Evolutionary conservation across 2,797 vertebrate species (phyloP).

Genomic region (Masticophis lateralis): DNA sequence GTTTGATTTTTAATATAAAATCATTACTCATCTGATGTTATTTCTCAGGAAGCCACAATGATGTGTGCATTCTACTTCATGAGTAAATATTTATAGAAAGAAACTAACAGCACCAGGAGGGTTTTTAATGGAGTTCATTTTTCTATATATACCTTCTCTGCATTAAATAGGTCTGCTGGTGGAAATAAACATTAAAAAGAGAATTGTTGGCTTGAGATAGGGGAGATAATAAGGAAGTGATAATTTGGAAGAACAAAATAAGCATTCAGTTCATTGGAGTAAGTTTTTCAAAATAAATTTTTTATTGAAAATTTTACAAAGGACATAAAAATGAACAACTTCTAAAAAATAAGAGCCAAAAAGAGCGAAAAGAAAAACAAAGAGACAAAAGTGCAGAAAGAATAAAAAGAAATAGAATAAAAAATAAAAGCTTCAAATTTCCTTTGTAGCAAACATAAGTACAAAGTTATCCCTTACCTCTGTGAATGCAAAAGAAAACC

Average conservation of each 20-base stretch:
- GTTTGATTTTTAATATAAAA: neutral
- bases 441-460: neutral
- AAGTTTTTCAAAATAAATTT: neutral
- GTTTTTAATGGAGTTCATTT: neutral
- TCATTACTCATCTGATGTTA: constrained; percentile 10
- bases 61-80: neutral
- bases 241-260: neutral
- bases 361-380: neutral
- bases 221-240: constrained; percentile 1
- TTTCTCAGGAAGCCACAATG: constrained; percentile 3
- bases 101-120: neutral
- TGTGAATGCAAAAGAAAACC: neutral
- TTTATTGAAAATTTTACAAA: neutral
- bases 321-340: neutral
- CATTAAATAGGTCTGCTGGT: neutral
- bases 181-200: constrained; percentile 8
- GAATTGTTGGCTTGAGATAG: neutral
- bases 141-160: neutral
- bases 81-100: neutral
- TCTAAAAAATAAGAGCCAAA: neutral
- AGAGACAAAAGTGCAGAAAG: too few relatives aligned
- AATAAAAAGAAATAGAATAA: neutral
- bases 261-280: neutral
- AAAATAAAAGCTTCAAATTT: neutral
- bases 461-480: neutral